Percentiles rank a stretch among this genome's conserved stretches.
Evolutionary conservation across 2,888 invertebrate species (phyloP).

Genomic region (Pristionchus fissidentatus): DNA sequence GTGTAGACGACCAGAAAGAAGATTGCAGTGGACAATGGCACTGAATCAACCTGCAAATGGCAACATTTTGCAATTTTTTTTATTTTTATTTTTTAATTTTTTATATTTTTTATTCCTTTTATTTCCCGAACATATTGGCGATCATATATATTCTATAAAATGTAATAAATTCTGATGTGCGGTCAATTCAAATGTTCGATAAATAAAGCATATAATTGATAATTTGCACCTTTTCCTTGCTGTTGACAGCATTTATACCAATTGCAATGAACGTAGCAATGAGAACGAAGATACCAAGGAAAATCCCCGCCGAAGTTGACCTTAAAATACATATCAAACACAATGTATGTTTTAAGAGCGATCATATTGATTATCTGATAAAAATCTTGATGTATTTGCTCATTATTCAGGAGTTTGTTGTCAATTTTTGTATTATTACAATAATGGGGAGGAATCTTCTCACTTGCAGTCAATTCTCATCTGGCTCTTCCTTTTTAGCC

Average conservation of each 20-base stretch:
- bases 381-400: no score
- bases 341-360: no score
- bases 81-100: no score
- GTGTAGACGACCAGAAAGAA: conserved; percentile 37
- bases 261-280: conserved; percentile 71
- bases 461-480: conserved; percentile 74
- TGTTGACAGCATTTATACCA: conserved; percentile 72
- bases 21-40: background rate
- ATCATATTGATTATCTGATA: no score
- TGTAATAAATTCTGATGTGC: no score
- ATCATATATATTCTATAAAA: no score
- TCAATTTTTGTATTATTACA: background rate
- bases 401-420: no score
- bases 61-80: no score
- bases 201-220: background rate
- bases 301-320: conserved; percentile 70
- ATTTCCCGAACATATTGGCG: no score
- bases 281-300: conserved; percentile 71
- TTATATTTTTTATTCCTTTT: no score
- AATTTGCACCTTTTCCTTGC: conserved; percentile 50
- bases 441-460: no score
- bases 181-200: background rate
- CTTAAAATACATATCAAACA: conserved; percentile 53
- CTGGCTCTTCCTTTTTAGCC: conserved; percentile 61
- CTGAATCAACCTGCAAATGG: conserved; percentile 5